These are phyloP conservation scores for Synergus japonicus DNA, from an alignment of 2,888 invertebrate genomes.

Conservation along the genomic window DNA sequence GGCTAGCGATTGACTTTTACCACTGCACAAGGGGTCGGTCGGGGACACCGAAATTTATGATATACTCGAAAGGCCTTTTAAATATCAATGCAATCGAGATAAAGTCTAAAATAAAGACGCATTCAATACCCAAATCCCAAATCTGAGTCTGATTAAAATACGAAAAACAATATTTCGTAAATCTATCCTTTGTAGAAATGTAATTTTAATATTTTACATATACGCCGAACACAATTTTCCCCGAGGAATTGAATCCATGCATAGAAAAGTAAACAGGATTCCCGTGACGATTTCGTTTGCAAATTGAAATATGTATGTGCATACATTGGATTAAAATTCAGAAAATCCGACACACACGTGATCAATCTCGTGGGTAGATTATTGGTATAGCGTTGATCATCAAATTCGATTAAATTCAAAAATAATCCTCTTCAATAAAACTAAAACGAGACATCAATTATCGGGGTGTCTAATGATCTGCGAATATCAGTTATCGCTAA, in stretches of 20 bases:
- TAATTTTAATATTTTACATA: neutral
- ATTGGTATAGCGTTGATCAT: neutral
- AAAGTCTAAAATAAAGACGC: neutral
- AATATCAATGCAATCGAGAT: neutral
- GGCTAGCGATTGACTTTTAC: slow-evolving; percentile 37
- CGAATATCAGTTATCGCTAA: no score
- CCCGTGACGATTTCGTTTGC: slow-evolving; percentile 53
- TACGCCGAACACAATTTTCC: slow-evolving; percentile 25
- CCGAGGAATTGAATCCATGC: slow-evolving; percentile 52
- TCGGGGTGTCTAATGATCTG: no score
- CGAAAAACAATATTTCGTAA: no score
- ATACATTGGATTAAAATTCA: slow-evolving; percentile 63
- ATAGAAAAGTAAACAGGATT: slow-evolving; percentile 59
- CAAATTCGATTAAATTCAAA: neutral
- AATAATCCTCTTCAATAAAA: no score
- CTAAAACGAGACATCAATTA: no score
- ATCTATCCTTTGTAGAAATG: neutral
- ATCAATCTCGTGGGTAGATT: slow-evolving; percentile 59
- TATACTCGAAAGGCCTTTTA: neutral
- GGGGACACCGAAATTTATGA: neutral
- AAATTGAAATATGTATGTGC: slow-evolving; percentile 49
- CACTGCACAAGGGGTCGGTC: neutral
- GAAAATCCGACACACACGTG: slow-evolving; percentile 54
- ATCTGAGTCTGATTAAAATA: no score
- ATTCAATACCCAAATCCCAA: neutral